Evolutionary conservation across 2,888 invertebrate species (phyloP).

Genomic region (Athalia cordata): DNA sequence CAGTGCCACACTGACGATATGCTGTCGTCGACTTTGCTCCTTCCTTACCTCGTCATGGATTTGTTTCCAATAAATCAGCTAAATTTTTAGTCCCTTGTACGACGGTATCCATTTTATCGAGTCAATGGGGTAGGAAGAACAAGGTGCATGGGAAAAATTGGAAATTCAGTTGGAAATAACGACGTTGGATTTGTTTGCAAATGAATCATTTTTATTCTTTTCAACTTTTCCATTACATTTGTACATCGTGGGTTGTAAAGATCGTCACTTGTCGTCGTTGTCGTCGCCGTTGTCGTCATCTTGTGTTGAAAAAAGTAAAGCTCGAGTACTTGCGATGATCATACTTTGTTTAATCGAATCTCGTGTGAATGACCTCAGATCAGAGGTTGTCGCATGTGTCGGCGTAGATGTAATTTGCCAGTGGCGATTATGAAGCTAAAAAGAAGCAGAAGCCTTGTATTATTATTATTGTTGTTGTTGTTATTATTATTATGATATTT

Average conservation of each 20-base stretch:
- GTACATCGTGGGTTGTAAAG: no score
- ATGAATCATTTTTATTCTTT: no score
- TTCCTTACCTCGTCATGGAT: neutral
- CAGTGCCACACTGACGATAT: conserved; percentile 65
- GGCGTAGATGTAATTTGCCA: conserved; percentile 35
- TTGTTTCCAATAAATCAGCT: no score
- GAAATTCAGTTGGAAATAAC: no score
- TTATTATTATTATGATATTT: no score
- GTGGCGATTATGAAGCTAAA: conserved; percentile 25
- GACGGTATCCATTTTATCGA: no score
- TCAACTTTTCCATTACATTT: no score
- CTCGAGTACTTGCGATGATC: neutral
- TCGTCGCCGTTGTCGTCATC: neutral
- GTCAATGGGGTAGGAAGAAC: no score
- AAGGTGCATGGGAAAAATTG: no score
- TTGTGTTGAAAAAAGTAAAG: neutral
- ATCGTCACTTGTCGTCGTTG: no score
- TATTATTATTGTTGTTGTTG: neutral
- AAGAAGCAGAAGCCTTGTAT: conserved; percentile 2
- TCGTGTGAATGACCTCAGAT: conserved; percentile 42
- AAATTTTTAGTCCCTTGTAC: no score
- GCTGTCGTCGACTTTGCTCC: neutral
- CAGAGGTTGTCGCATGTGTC: conserved; percentile 32
- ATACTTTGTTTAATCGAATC: conserved; percentile 43
- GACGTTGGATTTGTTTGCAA: no score